These are phyloP conservation scores for Chrysotoxum bicinctum DNA, from an alignment of 2,888 invertebrate genomes.

Conservation along the genomic window DNA sequence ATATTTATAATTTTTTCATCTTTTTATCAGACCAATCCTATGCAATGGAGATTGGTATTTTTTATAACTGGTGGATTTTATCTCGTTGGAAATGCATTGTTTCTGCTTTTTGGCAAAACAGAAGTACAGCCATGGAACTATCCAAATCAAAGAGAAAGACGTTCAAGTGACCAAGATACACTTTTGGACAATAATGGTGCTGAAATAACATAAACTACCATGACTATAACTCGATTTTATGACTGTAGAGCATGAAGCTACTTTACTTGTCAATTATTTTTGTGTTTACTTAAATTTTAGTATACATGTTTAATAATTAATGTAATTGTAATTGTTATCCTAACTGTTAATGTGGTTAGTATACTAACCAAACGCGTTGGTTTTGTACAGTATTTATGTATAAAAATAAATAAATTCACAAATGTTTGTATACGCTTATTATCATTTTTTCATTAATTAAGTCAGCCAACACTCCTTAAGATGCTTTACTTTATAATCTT, in stretches of 20 bases:
- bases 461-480: no score
- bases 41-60: slow-evolving; percentile 89
- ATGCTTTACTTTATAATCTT: no score
- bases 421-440: background rate
- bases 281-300: background rate
- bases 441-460: no score
- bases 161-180: slow-evolving; percentile 20
- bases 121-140: slow-evolving; percentile 88
- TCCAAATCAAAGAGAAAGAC: slow-evolving; percentile 75
- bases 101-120: slow-evolving; percentile 86
- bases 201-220: slow-evolving; percentile 19
- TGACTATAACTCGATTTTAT: background rate
- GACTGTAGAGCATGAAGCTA: background rate
- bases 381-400: slow-evolving; percentile 19
- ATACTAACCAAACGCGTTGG: background rate
- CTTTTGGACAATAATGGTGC: slow-evolving; percentile 26
- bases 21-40: slow-evolving; percentile 84
- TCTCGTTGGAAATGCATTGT: slow-evolving; percentile 86
- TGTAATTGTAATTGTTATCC: background rate
- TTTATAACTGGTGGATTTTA: slow-evolving; percentile 88
- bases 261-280: slow-evolving; percentile 48
- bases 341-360: background rate
- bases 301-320: background rate
- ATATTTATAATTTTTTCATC: background rate
- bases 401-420: background rate